Evolutionary conservation across 2,888 invertebrate species (phyloP).

Genomic region (Thereva unica): DNA sequence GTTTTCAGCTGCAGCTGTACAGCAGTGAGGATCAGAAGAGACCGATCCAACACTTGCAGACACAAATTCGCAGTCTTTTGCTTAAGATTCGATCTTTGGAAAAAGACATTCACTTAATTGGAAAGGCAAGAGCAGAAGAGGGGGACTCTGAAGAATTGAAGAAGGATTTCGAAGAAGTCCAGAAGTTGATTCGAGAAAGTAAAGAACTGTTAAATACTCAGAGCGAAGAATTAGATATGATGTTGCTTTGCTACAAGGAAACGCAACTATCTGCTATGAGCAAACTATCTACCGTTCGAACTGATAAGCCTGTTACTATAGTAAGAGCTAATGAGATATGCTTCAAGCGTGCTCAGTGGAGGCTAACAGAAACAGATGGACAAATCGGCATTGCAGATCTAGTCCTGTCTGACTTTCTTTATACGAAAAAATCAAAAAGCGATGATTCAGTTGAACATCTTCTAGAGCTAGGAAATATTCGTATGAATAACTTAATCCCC

Average conservation of each 20-base stretch:
- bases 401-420: constrained; percentile 93
- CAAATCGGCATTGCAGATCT: constrained; percentile 97
- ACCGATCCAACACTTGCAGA: constrained; percentile 90
- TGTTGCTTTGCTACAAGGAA: constrained; percentile 91
- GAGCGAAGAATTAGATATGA: constrained; percentile 93
- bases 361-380: constrained; percentile 96
- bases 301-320: constrained; percentile 73
- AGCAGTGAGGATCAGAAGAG: constrained; percentile 89
- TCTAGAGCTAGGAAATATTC: constrained; percentile 91
- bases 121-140: constrained; percentile 76
- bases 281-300: constrained; percentile 67
- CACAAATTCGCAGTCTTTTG: constrained; percentile 72
- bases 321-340: constrained; percentile 92
- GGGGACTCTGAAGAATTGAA: constrained; percentile 64
- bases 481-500: constrained; percentile 92
- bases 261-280: constrained; percentile 66
- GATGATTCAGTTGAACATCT: constrained; percentile 98
- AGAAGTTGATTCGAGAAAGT: constrained; percentile 76
- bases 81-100: constrained; percentile 84
- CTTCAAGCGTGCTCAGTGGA: constrained; percentile 98
- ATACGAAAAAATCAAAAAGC: constrained; percentile 93
- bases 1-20: constrained; percentile 91
- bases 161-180: constrained; percentile 72
- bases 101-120: constrained; percentile 85
- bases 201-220: constrained; percentile 85